Base-by-base conservation (phyloP, 2,888 invertebrate genomes). In the Hypercompe scribonia region DNA sequence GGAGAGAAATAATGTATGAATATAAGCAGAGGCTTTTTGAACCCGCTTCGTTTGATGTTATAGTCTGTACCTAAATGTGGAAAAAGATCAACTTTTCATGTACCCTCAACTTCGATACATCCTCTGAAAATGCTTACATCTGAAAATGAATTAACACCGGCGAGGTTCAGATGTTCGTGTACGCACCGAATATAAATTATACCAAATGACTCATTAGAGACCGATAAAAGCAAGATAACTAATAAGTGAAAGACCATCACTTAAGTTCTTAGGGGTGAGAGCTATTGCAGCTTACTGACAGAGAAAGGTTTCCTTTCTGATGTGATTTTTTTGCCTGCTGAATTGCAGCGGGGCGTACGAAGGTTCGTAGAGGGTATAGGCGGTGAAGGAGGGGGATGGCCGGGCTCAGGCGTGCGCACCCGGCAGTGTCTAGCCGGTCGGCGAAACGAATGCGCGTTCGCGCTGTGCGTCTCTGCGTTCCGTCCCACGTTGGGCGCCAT, bases 361-460 rank as follows among this genome's bases (percentile, higher is more conserved):
- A 86, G 82, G 84, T 78, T 83, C 78, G 78, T 77, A 46, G 81
- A 46, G 75, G 72, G 76, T 34, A 74, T 42, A 75, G 70, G 76
- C 75, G 80, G 79, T 10, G 67, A 78, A 86, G 89, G 90, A 86
- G 87, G 89, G 91, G 90, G 91, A 77, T 87, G 90, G 89, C 92
- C 90, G 93, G 93, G 94, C 89, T 88, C 92, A 93, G 93, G 94
- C 94, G 91, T 93, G 94, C 94, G 94, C 94, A 92, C 89, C 90
- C 93, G 93, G 90, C 92, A 94, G 95, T 95, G 81, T 84, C 89
- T 84, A 84, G 88, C 89, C 89, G 89, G 86, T 84, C 85, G 89
- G 87, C 90, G 88, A 72, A 81, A 82, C 81, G 86, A 78, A 77
- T 86, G 88, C 82, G 87, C 87, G 87, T 86, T 79, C 74, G 80